Conservation (phyloP, 1,140 invertebrate genomes). For the Olivierus martensii region DNA sequence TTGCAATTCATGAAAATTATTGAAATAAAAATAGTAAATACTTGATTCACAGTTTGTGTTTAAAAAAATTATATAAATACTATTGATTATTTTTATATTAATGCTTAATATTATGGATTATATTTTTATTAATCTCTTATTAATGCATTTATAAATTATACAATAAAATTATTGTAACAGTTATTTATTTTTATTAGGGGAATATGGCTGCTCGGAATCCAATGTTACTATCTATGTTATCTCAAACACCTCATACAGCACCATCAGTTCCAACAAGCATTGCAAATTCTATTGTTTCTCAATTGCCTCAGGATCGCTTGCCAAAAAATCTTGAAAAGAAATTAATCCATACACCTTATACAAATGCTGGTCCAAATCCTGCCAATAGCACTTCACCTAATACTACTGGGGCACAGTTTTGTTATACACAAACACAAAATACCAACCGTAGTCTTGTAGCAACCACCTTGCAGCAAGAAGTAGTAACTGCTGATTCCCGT, state of each 20-base stretch:
- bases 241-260: conserved; percentile 20
- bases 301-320: conserved; percentile 23
- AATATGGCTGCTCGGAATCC: conserved; percentile 23
- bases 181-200: conserved; percentile 2
- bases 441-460: neutral
- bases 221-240: conserved; percentile 25
- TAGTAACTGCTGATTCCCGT: conserved; percentile 11
- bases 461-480: conserved; percentile 10
- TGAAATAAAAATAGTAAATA: too few species aligned
- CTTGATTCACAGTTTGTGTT: too few species aligned
- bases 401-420: neutral
- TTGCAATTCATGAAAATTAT: too few species aligned
- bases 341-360: conserved; percentile 16
- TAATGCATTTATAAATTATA: too few species aligned
- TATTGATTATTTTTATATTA: too few species aligned
- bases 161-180: too few species aligned
- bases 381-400: neutral
- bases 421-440: conserved; percentile 1
- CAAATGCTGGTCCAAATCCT: neutral
- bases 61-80: too few species aligned
- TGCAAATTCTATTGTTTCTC: conserved; percentile 21
- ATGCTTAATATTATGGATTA: too few species aligned
- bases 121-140: too few species aligned
- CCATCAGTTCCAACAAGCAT: conserved; percentile 19
- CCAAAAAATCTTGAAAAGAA: conserved; percentile 25